Conservation (phyloP, 2,888 invertebrate genomes). For the Lutraria lutraria region DNA sequence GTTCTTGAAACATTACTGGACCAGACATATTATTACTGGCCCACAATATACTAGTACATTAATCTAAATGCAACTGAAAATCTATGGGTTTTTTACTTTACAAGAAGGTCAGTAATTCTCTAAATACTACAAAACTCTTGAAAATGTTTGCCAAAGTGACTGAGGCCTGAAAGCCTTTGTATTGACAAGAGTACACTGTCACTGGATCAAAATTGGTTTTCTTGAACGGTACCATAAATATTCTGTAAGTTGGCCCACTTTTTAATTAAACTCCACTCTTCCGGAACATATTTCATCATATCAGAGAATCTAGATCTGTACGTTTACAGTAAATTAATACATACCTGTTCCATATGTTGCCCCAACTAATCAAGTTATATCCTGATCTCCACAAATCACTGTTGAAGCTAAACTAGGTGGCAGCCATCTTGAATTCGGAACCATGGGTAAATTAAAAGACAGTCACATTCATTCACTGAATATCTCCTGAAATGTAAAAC, state of each 20-base stretch:
- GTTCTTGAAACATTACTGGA: too few species aligned
- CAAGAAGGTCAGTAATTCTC: too few species aligned
- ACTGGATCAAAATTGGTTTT: neutral
- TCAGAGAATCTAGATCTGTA: too few species aligned
- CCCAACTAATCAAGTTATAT: conserved; percentile 36
- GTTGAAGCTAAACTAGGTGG: conserved; percentile 4
- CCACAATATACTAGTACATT: too few species aligned
- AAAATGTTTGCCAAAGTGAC: neutral
- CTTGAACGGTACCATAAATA: too few species aligned
- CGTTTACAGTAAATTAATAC: neutral
- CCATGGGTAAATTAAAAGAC: conserved; percentile 39
- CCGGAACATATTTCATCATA: too few species aligned
- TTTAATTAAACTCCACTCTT: too few species aligned
- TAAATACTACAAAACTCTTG: too few species aligned
- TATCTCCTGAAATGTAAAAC: neutral
- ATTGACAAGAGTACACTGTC: neutral
- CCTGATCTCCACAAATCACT: conserved; percentile 11
- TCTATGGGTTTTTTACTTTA: too few species aligned
- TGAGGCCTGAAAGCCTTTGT: neutral
- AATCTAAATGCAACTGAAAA: too few species aligned
- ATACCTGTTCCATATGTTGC: conserved; percentile 50
- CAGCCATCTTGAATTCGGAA: conserved; percentile 54
- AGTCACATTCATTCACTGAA: neutral
- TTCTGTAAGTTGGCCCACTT: too few species aligned
- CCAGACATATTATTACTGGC: too few species aligned